phyloP scores from a whole-genome alignment of 2,888 invertebrate genomes.

The Temnothorax rugatulus region DNA sequence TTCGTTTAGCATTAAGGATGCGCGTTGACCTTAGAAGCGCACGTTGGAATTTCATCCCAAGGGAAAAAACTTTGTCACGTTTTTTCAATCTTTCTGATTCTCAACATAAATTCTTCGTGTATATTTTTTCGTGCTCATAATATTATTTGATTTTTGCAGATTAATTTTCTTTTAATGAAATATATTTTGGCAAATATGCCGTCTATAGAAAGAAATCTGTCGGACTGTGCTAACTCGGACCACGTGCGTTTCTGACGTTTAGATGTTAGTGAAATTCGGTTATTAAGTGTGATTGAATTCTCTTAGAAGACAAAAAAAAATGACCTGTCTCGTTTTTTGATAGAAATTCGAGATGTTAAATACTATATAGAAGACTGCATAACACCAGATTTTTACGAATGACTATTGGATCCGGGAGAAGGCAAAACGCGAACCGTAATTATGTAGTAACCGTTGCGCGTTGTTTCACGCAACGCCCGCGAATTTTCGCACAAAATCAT shows the following conservation, averaged over 20 bases:
- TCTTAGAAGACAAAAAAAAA: conserved; percentile 10
- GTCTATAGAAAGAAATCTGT: background rate
- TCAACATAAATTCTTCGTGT: background rate
- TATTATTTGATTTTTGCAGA: background rate
- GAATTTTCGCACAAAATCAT: conserved; percentile 34
- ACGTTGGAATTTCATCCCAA: background rate
- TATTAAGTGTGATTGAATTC: background rate
- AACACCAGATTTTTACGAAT: conserved; percentile 42
- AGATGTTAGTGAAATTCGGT: conserved; percentile 43
- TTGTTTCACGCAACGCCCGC: conserved; percentile 11
- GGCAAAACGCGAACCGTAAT: conserved; percentile 37
- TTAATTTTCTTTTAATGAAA: background rate
- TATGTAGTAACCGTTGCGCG: conserved; percentile 8
- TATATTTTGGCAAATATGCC: background rate
- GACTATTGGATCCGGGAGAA: background rate
- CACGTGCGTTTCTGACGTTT: conserved; percentile 42
- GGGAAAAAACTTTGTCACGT: background rate
- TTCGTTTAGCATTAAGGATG: conserved; percentile 68
- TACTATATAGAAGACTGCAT: conserved; percentile 32
- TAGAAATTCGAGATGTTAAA: conserved; percentile 33
- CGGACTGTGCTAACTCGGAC: background rate
- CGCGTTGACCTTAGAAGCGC: conserved; percentile 8
- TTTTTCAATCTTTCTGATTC: background rate
- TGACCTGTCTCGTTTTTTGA: conserved; percentile 19
- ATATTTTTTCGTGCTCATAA: background rate